Percentiles rank a stretch among this genome's conserved stretches.
These are phyloP conservation scores for Leptopilina clavipes DNA, from an alignment of 1,140 invertebrate species.

Conservation along the genomic window DNA sequence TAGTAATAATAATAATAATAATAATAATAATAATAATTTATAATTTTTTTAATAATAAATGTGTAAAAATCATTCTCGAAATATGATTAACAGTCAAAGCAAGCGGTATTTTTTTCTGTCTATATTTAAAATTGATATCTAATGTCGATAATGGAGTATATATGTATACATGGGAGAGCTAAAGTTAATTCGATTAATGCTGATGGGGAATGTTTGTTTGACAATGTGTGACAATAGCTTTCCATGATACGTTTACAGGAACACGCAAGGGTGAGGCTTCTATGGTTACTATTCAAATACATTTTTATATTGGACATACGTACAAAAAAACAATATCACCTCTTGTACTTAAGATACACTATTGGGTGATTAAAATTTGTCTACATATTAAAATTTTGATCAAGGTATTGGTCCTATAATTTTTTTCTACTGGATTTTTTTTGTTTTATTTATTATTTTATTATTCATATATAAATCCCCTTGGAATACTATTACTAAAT, in stretches of 20 bases:
- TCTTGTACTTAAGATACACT: conserved; percentile 46
- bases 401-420: not conserved
- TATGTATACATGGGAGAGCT: not conserved
- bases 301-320: conserved; percentile 53
- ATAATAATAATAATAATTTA: no score
- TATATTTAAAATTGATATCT: not conserved
- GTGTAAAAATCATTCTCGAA: no score
- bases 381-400: conserved; percentile 11
- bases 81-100: no score
- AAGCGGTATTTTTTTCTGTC: not conserved
- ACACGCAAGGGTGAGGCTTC: conserved; percentile 51
- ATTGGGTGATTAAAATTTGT: conserved; percentile 52
- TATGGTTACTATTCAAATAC: conserved; percentile 58
- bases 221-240: conserved; percentile 44
- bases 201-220: conserved; percentile 38
- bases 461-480: not conserved
- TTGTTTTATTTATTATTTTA: not conserved
- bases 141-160: conserved; percentile 6
- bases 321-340: conserved; percentile 43
- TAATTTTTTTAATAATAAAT: not conserved
- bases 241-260: conserved; percentile 17
- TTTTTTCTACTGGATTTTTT: not conserved
- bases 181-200: conserved; percentile 58
- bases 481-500: no score
- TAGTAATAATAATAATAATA: no score